Evolutionary conservation across 2,113 vertebrate species (phyloP), one percentile per base, ranked within the genome.

Genomic region (Puffinus mauretanicus): DNA sequence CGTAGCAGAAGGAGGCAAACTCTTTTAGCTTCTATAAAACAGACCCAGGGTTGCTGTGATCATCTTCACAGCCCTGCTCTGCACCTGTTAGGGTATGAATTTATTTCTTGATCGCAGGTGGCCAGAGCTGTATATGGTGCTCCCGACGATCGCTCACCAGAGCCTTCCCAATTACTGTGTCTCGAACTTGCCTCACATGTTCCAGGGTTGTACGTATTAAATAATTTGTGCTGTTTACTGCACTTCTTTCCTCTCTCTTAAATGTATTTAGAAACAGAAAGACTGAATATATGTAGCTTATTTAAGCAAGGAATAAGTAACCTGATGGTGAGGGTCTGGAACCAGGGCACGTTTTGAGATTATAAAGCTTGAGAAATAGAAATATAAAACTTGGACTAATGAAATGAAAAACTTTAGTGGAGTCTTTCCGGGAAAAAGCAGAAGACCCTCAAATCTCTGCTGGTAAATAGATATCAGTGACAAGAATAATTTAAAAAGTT

Each of bases 71-170:
- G 49, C 49, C 64, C n/a, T 58, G 64, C 47, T 85, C n/a, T 55
- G 21, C 38, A 25, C 40, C 22, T 76, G 3, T 55, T 60, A 42
- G 19, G 9, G 6, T 30, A 42, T 29, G 61, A 82, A 34, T 72
- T 76, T 55, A 81, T 84, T 79, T 88, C n/a, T 65, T 88, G 16
- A 49, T 47, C 2, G 2, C 26, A 61, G 65, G 44, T 90, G 38
- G 36, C 44, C 42, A 7, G 71, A 40, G 12, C 49, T 69, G 34
- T 44, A 2, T 32, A 10, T n/a, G 17, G 10, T 61, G 49, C 36
- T 82, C 25, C 10, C 2, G 7, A 8, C 0, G 0, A 16, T 40
- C 2, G 5, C 36, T 91, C 24, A 25, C 24, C 47, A 19, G 7
- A 69, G 36, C 40, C 36, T 60, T 92, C 27, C 36, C 32, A 29